These are phyloP conservation scores for Arge pagana DNA, from an alignment of 2,888 invertebrate species.

Conservation along the genomic window DNA sequence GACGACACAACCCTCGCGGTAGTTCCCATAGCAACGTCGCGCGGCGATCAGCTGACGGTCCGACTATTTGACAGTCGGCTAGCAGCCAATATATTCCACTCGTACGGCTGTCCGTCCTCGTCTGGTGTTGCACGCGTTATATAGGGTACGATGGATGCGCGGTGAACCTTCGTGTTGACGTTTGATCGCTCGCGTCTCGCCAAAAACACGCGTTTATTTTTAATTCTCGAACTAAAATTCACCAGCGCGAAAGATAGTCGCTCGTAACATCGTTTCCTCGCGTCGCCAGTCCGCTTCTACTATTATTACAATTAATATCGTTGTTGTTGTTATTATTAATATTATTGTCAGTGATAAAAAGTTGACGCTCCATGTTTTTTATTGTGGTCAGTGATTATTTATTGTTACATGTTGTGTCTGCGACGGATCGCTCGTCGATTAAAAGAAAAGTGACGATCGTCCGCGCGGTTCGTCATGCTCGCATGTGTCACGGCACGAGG, in stretches of 20 bases:
- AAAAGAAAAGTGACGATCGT: background rate
- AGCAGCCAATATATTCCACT: constrained; percentile 34
- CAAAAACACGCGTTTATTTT: too few relatives aligned
- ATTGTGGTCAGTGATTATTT: constrained; percentile 3
- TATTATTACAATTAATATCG: too few relatives aligned
- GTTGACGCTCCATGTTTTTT: constrained; percentile 1
- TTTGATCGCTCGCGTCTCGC: constrained; percentile 6
- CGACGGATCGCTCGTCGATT: background rate
- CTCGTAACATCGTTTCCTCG: too few relatives aligned
- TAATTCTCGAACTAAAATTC: too few relatives aligned
- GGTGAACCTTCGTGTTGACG: constrained; percentile 11
- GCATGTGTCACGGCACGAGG: constrained; percentile 7
- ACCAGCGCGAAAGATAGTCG: too few relatives aligned
- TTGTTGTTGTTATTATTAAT: too few relatives aligned
- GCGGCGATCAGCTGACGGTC: constrained; percentile 54
- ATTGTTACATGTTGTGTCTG: background rate
- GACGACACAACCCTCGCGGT: constrained; percentile 29
- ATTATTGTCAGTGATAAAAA: background rate
- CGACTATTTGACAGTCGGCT: constrained; percentile 35
- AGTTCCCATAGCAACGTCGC: constrained; percentile 49
- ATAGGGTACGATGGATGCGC: constrained; percentile 11
- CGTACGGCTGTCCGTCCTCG: constrained; percentile 26
- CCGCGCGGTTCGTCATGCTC: constrained; percentile 10
- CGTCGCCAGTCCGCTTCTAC: too few relatives aligned
- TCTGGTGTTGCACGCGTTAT: constrained; percentile 16